These are phyloP conservation scores for Sylvicola fuscatus DNA, from an alignment of 2,888 invertebrate species.

Conservation along the genomic window DNA sequence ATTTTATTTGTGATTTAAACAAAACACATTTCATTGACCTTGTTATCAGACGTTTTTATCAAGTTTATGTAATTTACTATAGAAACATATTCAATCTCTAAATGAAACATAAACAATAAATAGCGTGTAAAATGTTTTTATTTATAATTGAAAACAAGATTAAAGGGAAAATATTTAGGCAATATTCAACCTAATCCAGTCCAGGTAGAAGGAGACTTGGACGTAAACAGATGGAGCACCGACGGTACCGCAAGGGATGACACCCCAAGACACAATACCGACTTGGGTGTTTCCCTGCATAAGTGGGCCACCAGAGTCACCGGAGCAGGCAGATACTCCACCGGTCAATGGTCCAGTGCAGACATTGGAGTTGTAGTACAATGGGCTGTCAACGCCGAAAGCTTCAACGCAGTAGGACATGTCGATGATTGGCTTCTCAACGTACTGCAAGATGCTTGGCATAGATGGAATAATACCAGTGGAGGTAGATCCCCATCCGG, in stretches of 20 bases:
- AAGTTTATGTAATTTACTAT: no score
- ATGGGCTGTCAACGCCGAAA: constrained; percentile 1
- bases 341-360: constrained; percentile 15
- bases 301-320: constrained; percentile 11
- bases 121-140: no score
- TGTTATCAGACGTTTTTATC: no score
- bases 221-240: constrained; percentile 26
- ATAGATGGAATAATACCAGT: constrained; percentile 18
- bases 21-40: no score
- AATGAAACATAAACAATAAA: no score
- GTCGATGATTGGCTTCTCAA: constrained; percentile 18
- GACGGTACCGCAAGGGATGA: constrained; percentile 23
- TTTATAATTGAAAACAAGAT: no score
- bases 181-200: no score
- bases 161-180: no score
- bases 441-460: constrained; percentile 17
- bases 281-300: constrained; percentile 14
- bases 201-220: constrained; percentile 9
- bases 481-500: constrained; percentile 15
- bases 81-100: no score
- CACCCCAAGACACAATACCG: constrained; percentile 30
- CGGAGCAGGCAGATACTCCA: constrained; percentile 8
- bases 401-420: constrained; percentile 14
- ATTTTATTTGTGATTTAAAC: no score
- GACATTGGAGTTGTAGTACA: constrained; percentile 4